These are phyloP conservation scores for Torymus aiolomorphi DNA, from an alignment of 2,888 invertebrate species.

Conservation along the genomic window DNA sequence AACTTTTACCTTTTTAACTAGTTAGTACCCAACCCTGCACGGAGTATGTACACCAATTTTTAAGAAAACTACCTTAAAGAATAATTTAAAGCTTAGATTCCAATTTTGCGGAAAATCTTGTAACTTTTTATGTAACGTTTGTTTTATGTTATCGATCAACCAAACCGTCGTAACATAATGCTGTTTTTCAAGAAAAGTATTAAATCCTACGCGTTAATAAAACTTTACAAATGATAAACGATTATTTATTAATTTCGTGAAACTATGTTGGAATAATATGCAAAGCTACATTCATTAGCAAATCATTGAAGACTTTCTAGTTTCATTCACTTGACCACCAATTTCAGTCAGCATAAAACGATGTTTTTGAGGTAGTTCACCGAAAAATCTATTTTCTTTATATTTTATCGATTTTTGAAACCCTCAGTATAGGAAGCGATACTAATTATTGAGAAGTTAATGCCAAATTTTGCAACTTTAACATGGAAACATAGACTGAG, in stretches of 20 bases:
- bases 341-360: too few species aligned
- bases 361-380: too few species aligned
- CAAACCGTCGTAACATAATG: constrained; percentile 20
- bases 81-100: constrained; percentile 25
- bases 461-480: too few species aligned
- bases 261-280: neutral
- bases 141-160: constrained; percentile 31
- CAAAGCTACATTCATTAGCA: neutral
- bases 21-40: too few species aligned
- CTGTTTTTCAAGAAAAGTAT: constrained; percentile 14
- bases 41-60: too few species aligned
- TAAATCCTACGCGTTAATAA: constrained; percentile 27
- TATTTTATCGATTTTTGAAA: too few species aligned
- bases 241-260: constrained; percentile 6
- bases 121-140: constrained; percentile 33
- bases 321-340: constrained; percentile 24
- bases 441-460: too few species aligned
- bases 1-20: too few species aligned
- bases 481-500: too few species aligned
- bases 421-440: too few species aligned
- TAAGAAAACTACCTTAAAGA: too few species aligned
- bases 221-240: neutral
- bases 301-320: constrained; percentile 4
- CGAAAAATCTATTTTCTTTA: too few species aligned
- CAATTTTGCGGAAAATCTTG: constrained; percentile 26